These are phyloP conservation scores for Luehdorfia chinensis DNA, from an alignment of 1,140 invertebrate species.

Conservation along the genomic window DNA sequence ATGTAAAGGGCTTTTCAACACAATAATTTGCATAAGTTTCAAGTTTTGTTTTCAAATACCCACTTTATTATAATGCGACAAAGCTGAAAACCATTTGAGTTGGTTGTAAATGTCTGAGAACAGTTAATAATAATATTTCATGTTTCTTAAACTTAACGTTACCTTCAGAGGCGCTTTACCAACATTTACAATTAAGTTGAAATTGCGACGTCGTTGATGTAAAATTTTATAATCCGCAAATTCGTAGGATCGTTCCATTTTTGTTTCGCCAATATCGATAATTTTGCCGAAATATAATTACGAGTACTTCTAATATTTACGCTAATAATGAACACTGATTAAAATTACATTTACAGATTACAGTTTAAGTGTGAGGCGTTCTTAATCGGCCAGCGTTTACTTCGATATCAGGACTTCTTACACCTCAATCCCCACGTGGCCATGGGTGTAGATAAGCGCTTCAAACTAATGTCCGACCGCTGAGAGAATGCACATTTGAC, in stretches of 20 bases:
- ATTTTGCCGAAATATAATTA: too few relatives aligned
- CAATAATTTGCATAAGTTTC: conserved; percentile 17
- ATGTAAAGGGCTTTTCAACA: conserved; percentile 17
- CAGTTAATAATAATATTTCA: conserved; percentile 13
- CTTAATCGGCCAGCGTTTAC: too few relatives aligned
- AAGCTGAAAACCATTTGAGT: background rate
- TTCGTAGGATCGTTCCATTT: conserved; percentile 8
- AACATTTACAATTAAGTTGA: conserved; percentile 37
- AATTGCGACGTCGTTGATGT: conserved; percentile 24
- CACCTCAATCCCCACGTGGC: too few relatives aligned
- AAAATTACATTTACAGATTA: too few relatives aligned
- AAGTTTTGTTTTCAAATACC: background rate
- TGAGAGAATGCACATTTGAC: too few relatives aligned
- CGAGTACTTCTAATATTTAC: too few relatives aligned
- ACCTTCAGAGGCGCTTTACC: conserved; percentile 18
- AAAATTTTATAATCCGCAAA: conserved; percentile 34
- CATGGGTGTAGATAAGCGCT: too few relatives aligned
- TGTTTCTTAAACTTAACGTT: conserved; percentile 16
- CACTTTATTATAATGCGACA: background rate
- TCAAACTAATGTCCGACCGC: too few relatives aligned
- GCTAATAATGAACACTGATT: too few relatives aligned
- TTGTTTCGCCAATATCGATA: too few relatives aligned
- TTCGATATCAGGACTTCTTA: too few relatives aligned
- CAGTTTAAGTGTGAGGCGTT: too few relatives aligned
- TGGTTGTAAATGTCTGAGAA: background rate